Evolutionary conservation across 92 coral and sea anemone species (phyloP), one percentile per base, ranked within the genome.

Genomic region (Metridium senile): DNA sequence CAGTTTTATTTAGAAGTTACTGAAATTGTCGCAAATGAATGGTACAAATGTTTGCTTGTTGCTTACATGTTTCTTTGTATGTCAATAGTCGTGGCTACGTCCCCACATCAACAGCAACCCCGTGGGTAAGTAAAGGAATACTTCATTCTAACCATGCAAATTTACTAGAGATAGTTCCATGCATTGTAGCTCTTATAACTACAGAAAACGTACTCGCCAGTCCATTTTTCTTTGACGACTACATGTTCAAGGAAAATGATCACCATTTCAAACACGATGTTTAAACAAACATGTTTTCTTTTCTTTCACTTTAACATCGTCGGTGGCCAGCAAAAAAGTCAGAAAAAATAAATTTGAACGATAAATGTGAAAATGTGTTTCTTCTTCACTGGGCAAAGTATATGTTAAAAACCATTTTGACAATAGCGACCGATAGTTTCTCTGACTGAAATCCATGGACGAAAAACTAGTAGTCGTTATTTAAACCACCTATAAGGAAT

Each of bases 51-150:
- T 39, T 39, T 39, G 49, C 49, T 39, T 39, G 49, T 39, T 39
- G 49, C 8, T 39, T 39, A 39, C 49, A 39, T 70, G 11, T 21
- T 73, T 58, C 56, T 58, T 57, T 25, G 78, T 45, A 27, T 47
- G 20, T 58, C 32, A 32, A 57, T 47, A 79, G 84, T 53, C 73
- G 84, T 67, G 77, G 84, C 46, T 79, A 70, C 28, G 76, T 62
- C 2, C 76, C 74, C 20, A 79, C 84, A 1, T 51, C 84, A 11
- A 68, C 67, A 11, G 84, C 76, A 57, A 66, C 70, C 19, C 71
- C 69, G 0, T 35, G 76, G 84, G 84, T 79, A 70, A 79, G 84
- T 45, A 39, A 39, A 29, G 69, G 13, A 39, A 4, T 13, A 39
- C n/a, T 3, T 58, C 65, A 58, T 58, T 58, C n/a, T 58, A 58